These are phyloP conservation scores for Syrmaticus mikado DNA, from an alignment of 2,113 vertebrate genomes.

Conservation along the genomic window DNA sequence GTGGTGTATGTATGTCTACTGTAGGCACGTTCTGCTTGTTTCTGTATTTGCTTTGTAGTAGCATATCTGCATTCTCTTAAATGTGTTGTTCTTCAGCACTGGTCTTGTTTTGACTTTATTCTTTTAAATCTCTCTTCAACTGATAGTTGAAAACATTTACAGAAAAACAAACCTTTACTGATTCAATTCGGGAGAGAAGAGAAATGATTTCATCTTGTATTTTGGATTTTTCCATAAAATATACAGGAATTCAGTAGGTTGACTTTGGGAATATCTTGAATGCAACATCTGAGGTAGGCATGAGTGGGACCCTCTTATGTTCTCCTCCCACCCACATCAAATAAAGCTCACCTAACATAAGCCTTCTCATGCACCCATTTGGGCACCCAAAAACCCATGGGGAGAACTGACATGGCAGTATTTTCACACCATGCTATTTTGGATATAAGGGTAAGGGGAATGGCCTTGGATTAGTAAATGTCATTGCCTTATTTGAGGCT, in stretches of 20 bases:
- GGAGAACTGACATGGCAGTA: background rate
- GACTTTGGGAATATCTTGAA: background rate
- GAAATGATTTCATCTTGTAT: background rate
- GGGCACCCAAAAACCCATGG: background rate
- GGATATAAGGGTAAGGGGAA: background rate
- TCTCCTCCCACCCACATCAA: background rate
- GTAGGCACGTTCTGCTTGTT: background rate
- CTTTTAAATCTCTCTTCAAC: background rate
- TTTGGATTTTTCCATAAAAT: background rate
- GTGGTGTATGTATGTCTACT: background rate
- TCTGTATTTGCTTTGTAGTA: background rate
- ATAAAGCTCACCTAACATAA: background rate
- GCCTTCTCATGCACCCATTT: background rate
- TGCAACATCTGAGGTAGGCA: background rate
- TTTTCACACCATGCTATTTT: background rate
- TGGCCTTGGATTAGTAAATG: background rate
- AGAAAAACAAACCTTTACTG: background rate
- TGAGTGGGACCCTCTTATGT: background rate
- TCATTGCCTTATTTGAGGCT: background rate
- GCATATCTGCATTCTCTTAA: background rate
- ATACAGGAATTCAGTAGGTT: background rate
- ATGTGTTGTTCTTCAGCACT: background rate
- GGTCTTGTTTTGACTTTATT: background rate
- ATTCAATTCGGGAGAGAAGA: background rate
- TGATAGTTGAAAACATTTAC: background rate